These are phyloP conservation scores for Uropetala carovei DNA, from an alignment of 2,888 invertebrate species.

Conservation along the genomic window DNA sequence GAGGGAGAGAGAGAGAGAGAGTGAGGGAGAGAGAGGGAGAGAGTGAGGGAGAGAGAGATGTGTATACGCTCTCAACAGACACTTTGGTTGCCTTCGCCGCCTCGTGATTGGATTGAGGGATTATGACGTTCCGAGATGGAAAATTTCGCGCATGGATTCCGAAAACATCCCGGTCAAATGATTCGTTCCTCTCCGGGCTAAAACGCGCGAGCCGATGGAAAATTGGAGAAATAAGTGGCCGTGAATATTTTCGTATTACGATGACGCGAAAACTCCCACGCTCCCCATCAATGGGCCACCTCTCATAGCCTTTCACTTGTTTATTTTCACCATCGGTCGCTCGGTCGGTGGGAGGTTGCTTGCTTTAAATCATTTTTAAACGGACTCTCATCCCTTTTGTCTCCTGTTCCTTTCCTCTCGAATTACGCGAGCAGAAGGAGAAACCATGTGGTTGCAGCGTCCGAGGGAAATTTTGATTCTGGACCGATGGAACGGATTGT, in stretches of 20 bases:
- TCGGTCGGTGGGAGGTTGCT: neutral
- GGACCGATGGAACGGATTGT: neutral
- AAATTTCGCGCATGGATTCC: constrained; percentile 4
- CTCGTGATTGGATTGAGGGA: constrained; percentile 23
- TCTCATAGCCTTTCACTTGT: neutral
- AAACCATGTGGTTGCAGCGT: neutral
- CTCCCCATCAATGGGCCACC: neutral
- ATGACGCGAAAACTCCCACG: constrained; percentile 11
- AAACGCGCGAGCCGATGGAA: neutral
- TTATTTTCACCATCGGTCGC: neutral
- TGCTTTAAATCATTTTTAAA: neutral
- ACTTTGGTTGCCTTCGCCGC: neutral
- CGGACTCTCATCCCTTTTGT: neutral
- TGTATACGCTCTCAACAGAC: neutral
- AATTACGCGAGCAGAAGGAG: neutral
- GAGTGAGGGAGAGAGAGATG: too few species aligned
- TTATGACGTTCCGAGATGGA: constrained; percentile 35
- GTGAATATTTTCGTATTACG: neutral
- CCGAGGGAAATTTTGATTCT: neutral
- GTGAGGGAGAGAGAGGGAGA: too few species aligned
- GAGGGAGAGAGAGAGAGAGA: too few species aligned
- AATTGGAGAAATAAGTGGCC: neutral
- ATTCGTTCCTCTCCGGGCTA: neutral
- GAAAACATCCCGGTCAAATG: constrained; percentile 4
- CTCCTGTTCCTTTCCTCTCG: neutral